Base-by-base conservation (phyloP, 2,888 invertebrate genomes). In the Dolichopus griseipennis region DNA sequence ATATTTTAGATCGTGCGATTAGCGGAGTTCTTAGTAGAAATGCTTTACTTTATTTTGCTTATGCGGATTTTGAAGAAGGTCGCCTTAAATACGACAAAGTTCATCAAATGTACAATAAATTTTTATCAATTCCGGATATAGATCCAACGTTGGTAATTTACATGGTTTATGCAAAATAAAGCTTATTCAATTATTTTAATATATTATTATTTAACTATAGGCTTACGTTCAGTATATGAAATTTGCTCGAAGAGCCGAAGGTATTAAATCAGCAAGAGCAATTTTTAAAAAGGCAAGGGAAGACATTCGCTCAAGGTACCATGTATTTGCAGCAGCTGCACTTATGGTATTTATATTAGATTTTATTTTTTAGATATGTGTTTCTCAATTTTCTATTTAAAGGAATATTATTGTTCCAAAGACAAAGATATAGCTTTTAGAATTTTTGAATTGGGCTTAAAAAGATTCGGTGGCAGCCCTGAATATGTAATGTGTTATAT, bases 201-300 rank as follows among this genome's bases (percentile, higher is more conserved):
- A 27, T 9, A 61, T 67, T 20, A 2, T 27, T 33, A 65, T 76
- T 78, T 9, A 75, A 27, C 27, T 27, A 27, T 5, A 93, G 87
- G 94, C 95, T 0, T 99, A 95, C 78, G 94, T 99, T 20, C 99
- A 99, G 78, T 97, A 97, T 78, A 99, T 99, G 98, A 97, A 97
- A 83, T 99, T 99, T 79, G 93, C 96, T 0, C 85, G 99, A 18
- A 84, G 99, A 66, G 96, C 97, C 0, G 98, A 99, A 80, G 99
- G 99, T 33, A 98, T 99, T 72, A 97, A 97, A 81, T 91, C 97
- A 0, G 97, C 98, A 0, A 84, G 99, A 75, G 88, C 89, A 0
- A 92, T 99, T 18, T 99, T 99, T 80, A 97, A 97, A 79, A 85
- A 92, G 73, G 97, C 97, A 0, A 84, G 99, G 27, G 97, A 98